Evolutionary conservation across 92 coral and sea anemone species (phyloP), one percentile per base, ranked within the genome.

Genomic region (Hydrozoanthus gracilis): DNA sequence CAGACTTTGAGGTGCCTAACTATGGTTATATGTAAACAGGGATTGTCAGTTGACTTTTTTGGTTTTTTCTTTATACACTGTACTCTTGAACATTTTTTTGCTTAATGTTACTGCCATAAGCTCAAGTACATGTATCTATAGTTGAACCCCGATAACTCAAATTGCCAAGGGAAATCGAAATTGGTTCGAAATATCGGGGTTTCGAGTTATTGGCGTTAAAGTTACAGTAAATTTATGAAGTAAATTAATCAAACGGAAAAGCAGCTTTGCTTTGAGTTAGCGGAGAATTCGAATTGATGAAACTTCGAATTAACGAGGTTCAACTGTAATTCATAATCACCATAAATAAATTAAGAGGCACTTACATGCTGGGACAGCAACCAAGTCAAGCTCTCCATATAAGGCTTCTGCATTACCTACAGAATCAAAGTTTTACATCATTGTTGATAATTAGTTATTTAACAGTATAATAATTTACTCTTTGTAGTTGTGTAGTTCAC

Each of bases 351-450:
- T 8, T 27, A 27, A 27, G 39, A 27, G 50, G 44, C 76, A 71
- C 76, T 71, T 71, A 71, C 76, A 71, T 71, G 76, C 76, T 71
- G 76, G 76, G 76, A 71, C 76, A 71, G 76, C 76, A 44, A 71
- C 51, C 76, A 71, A 13, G 54, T 71, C 76, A 6, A 71, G 52
- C 51, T 71, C 76, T 4, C 76, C 76, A 71, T 71, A 71, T 10
- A 71, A 46, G 12, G 51, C 76, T 44, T 71, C 52, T 46, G 20
- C 54, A 71, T 71, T 71, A 71, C 76, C 76, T 71, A 5, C 20
- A 67, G 72, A 67, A 67, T 67, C 72, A 67, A 67, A 67, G 72
- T 67, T 67, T 67, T 8, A 67, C 72, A 67, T 67, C 72, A 67
- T 67, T 67, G 72, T 67, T 67, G 72, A 67, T 27, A 27, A 2